Percentiles rank a stretch among this genome's conserved stretches.
Conservation (phyloP, 2,113 vertebrate species). For the Dolichallabes microphthalmus region DNA sequence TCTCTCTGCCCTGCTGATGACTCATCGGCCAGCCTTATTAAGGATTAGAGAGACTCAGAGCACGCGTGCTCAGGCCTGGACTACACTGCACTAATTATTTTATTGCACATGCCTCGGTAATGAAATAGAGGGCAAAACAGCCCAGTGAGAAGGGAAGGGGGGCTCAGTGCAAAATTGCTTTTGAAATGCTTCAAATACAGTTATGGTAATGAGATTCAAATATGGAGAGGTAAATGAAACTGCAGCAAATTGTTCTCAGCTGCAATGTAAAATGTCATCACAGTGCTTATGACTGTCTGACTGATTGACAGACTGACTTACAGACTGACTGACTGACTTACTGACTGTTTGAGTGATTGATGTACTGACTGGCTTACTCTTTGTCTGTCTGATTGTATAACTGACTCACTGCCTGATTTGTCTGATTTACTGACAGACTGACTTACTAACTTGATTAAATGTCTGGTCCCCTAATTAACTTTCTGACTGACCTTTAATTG, state of each 20-base stretch:
- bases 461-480: background rate
- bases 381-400: background rate
- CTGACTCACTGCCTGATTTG: background rate
- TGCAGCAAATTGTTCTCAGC: conserved; percentile 32
- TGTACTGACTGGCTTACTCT: background rate
- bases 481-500: background rate
- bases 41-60: conserved; percentile 77
- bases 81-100: conserved; percentile 68
- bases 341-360: background rate
- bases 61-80: conserved; percentile 69
- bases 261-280: conserved; percentile 42
- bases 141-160: conserved; percentile 23
- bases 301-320: background rate
- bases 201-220: conserved; percentile 49
- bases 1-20: conserved; percentile 76
- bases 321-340: background rate
- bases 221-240: conserved; percentile 47
- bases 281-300: background rate
- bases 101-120: conserved; percentile 72
- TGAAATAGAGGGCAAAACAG: conserved; percentile 57
- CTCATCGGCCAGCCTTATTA: conserved; percentile 70
- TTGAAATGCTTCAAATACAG: conserved; percentile 53
- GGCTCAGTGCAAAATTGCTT: conserved; percentile 62
- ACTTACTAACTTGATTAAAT: background rate
- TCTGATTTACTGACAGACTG: background rate